Percentiles rank a stretch among this genome's conserved stretches.
phyloP scores from a whole-genome alignment of 2,888 invertebrate species.

The Acanthosepion esculentum region DNA sequence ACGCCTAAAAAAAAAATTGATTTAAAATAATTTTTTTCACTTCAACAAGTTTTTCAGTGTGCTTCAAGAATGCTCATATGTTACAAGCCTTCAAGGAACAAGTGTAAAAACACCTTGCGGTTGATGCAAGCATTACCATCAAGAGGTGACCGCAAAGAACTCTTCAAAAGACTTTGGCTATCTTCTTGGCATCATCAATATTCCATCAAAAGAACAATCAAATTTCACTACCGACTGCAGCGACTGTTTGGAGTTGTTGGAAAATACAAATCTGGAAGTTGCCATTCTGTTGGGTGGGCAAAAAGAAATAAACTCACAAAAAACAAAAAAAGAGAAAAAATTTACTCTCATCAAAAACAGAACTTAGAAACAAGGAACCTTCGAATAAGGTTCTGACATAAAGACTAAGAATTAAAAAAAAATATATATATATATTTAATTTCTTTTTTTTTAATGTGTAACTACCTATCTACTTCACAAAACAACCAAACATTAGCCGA shows the following conservation, averaged over 20 bases:
- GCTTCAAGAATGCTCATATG: constrained; percentile 33
- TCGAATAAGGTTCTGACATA: too few species aligned
- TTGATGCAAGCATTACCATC: neutral
- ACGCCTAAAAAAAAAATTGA: neutral
- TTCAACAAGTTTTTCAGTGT: neutral
- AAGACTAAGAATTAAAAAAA: neutral
- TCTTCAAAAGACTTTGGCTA: neutral
- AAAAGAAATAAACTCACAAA: neutral
- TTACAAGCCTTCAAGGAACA: neutral
- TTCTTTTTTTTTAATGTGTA: neutral
- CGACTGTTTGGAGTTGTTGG: neutral
- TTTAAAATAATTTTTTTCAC: neutral
- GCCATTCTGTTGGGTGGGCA: neutral
- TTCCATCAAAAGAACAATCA: neutral
- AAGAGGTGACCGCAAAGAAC: neutral
- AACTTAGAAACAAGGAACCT: too few species aligned
- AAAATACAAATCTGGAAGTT: neutral
- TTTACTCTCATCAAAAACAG: neutral
- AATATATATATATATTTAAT: neutral
- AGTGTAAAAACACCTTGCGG: neutral
- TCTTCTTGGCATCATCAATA: constrained; percentile 10
- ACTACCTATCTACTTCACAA: neutral
- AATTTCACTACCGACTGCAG: neutral
- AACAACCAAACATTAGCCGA: neutral
- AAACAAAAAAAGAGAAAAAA: neutral